Conservation (phyloP, 2,888 invertebrate species). For the Campoletis raptor region DNA sequence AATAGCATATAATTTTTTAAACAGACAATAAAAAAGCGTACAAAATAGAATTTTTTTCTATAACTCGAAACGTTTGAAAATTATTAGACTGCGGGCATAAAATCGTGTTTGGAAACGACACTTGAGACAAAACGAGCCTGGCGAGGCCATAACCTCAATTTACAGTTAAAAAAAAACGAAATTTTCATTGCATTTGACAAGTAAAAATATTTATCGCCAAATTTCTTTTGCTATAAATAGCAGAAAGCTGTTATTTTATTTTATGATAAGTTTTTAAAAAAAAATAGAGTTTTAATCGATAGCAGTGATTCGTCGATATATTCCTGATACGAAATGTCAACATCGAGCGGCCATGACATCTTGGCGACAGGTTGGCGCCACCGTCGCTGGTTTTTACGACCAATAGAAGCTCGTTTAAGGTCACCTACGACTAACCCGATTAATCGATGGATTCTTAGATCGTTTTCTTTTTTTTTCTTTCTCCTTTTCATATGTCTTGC, state of each 20-base stretch:
- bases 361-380: slow-evolving; percentile 28
- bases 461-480: background rate
- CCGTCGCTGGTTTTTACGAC: slow-evolving; percentile 23
- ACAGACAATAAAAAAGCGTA: too few species aligned
- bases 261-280: background rate
- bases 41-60: too few species aligned
- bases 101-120: too few species aligned
- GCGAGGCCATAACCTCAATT: too few species aligned
- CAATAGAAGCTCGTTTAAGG: slow-evolving; percentile 30
- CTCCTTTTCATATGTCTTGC: background rate
- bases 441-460: slow-evolving; percentile 29
- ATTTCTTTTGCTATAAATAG: background rate
- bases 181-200: background rate
- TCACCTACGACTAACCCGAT: slow-evolving; percentile 36
- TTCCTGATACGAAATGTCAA: slow-evolving; percentile 26
- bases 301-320: background rate
- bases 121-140: too few species aligned
- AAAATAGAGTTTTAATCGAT: background rate
- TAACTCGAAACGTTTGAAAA: too few species aligned
- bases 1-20: too few species aligned
- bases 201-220: background rate
- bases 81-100: too few species aligned
- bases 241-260: background rate
- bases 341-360: slow-evolving; percentile 35
- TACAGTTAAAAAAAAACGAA: background rate